These are phyloP conservation scores for Neogale vison DNA, from an alignment of 2,113 vertebrate species.

Conservation along the genomic window DNA sequence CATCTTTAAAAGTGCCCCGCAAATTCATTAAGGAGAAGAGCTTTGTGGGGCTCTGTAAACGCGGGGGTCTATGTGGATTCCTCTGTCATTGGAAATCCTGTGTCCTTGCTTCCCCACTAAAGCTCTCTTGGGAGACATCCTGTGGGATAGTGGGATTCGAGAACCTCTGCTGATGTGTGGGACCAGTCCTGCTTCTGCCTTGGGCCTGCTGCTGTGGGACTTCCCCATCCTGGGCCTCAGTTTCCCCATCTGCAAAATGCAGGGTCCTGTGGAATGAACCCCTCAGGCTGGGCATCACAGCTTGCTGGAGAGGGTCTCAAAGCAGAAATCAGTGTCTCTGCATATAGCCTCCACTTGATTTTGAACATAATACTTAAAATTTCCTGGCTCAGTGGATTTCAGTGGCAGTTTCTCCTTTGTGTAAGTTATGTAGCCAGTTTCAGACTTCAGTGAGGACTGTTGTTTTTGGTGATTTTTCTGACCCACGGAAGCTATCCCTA, in stretches of 20 bases:
- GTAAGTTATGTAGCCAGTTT: neutral
- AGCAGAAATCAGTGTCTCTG: neutral
- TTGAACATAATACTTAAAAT: neutral
- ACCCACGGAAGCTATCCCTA: neutral
- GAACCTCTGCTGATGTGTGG: neutral
- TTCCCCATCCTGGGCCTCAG: neutral
- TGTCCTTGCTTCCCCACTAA: fast-evolving
- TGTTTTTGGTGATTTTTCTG: neutral
- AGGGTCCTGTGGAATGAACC: neutral
- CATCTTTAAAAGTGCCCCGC: neutral
- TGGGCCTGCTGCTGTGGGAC: neutral
- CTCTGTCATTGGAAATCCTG: neutral
- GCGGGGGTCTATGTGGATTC: neutral
- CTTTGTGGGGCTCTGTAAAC: neutral
- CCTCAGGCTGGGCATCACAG: neutral
- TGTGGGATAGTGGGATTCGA: neutral
- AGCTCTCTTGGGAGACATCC: fast-evolving
- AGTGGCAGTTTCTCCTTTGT: neutral
- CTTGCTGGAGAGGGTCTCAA: neutral
- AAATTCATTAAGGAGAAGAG: neutral
- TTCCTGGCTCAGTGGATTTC: neutral
- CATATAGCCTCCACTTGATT: neutral
- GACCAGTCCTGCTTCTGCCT: neutral
- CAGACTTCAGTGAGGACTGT: neutral
- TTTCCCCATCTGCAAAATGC: neutral